Evolutionary conservation across 1,140 invertebrate genomes (phyloP).

Genomic region (Drosophila kikkawai): DNA sequence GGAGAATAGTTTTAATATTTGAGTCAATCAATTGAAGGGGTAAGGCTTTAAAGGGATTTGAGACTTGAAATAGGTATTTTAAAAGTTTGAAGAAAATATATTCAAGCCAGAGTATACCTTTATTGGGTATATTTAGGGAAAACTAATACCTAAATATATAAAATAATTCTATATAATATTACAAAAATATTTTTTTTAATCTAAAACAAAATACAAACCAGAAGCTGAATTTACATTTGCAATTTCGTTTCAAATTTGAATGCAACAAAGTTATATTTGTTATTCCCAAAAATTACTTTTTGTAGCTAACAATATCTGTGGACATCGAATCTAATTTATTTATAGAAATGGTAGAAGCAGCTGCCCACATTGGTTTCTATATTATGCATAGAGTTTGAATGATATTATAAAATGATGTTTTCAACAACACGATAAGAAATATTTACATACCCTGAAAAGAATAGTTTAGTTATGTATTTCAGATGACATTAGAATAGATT

Average conservation of each 20-base stretch:
- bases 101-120: no score
- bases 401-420: background rate
- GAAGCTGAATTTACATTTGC: background rate
- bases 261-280: background rate
- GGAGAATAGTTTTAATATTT: conserved; percentile 28
- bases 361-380: conserved; percentile 36
- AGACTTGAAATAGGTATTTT: no score
- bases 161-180: no score
- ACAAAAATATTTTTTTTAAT: no score
- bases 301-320: background rate
- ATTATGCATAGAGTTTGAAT: conserved; percentile 8
- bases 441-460: background rate
- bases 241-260: background rate
- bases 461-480: background rate
- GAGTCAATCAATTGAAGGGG: background rate
- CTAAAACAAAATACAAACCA: no score
- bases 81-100: no score
- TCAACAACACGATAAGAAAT: background rate
- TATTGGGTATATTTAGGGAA: no score
- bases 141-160: no score
- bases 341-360: conserved; percentile 31
- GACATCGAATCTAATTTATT: conserved; percentile 33
- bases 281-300: background rate
- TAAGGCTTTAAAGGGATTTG: background rate
- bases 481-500: background rate